Evolutionary conservation across 2,113 vertebrate genomes (phyloP), one percentile per base, ranked within the genome.

Genomic region (Dasypus novemcinctus): DNA sequence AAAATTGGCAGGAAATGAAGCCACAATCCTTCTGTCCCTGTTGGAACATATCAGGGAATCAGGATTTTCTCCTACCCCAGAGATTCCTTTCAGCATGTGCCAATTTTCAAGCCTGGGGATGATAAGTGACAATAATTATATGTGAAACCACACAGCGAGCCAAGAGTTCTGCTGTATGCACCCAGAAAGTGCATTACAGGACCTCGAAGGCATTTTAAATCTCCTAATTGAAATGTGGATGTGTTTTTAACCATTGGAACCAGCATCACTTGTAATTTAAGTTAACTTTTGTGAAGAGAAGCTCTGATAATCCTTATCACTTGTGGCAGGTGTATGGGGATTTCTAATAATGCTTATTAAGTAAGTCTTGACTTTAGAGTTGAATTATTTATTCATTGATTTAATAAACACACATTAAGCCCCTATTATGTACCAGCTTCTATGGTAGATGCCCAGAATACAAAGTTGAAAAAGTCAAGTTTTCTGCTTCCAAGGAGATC

Each of bases 1-100:
- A 95, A 97, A 97, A 95, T 96, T 97, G 97, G 95, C 96, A 97
- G 97, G 93, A 95, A 97, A 95, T 93, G 43, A 96, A 92, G 68
- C 83, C 63, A n/a, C 85, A 91, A 91, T 93, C 96, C 95, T 97
- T 97, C 96, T 98, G 97, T 97, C 92, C 93, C 96, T 97, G 86
- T 96, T 97, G 96, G 96, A 97, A 95, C 91, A 69, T 80, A 97
- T 72, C 86, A 92, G 93, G 46, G 54, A 97, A 72, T 94, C 59
- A 71, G 92, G 59, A 89, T 97, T 97, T 96, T 97, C 94, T 90
- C 85, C 79, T 93, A 83, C 68, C 88, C 86, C 54, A 86, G 95
- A 97, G 96, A 95, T 86, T 93, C 78, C 93, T 96, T 97, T 93
- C 54, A 97, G 64, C 33, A 57, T 68, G 92, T 68, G 93, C 97